phyloP scores from a whole-genome alignment of 2,888 invertebrate genomes.

The Uropetala carovei region DNA sequence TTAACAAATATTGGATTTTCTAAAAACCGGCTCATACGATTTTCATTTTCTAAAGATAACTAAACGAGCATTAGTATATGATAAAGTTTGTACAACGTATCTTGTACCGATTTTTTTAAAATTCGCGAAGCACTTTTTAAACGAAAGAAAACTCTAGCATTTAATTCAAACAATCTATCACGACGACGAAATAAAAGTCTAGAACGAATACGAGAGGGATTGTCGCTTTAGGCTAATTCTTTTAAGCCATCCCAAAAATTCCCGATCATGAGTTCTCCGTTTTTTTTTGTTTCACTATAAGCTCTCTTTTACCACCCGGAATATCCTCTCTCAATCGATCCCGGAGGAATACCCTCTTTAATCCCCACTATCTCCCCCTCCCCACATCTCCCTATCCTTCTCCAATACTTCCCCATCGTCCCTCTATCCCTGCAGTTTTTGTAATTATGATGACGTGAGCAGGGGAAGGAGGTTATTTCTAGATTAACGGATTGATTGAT shows the following conservation, averaged over 20 bases:
- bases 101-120: too few species aligned
- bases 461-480: neutral
- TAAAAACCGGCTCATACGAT: too few species aligned
- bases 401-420: neutral
- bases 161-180: too few species aligned
- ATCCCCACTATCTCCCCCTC: neutral
- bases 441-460: slow-evolving; percentile 22
- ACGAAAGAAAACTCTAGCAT: too few species aligned
- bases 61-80: too few species aligned
- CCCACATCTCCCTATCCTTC: neutral
- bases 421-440: neutral
- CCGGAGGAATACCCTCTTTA: neutral
- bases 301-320: neutral
- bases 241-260: neutral
- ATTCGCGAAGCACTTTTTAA: too few species aligned
- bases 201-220: too few species aligned
- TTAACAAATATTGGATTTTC: too few species aligned
- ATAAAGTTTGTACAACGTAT: too few species aligned
- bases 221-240: neutral
- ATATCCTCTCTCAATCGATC: slow-evolving; percentile 4
- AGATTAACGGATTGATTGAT: slow-evolving; percentile 28
- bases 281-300: neutral
- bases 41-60: too few species aligned
- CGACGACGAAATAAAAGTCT: too few species aligned
- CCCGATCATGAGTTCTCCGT: neutral